phyloP scores from a whole-genome alignment of 2,797 vertebrate species.

The Chaenodraco wilsoni region DNA sequence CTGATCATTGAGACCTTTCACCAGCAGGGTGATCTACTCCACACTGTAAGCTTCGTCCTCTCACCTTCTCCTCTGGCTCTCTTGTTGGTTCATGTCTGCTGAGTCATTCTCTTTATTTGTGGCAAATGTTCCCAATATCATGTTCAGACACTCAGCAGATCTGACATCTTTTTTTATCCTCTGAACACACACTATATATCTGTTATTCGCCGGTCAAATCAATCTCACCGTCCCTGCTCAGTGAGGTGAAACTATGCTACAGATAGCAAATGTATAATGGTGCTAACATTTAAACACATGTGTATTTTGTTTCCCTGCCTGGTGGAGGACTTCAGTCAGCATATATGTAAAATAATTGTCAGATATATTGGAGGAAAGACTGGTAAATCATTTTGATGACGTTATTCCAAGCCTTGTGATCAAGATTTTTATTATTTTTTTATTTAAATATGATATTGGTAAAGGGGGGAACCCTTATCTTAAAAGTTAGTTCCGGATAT shows the following conservation, averaged over 20 bases:
- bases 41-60: constrained; percentile 24
- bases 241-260: constrained; percentile 25
- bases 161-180: neutral
- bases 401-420: too few species aligned
- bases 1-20: constrained; percentile 34
- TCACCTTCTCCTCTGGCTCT: constrained; percentile 12
- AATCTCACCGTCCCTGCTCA: constrained; percentile 25
- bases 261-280: constrained; percentile 32
- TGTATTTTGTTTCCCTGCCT: too few species aligned
- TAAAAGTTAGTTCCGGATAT: too few species aligned
- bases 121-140: constrained; percentile 71
- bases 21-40: constrained; percentile 25
- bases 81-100: constrained; percentile 46
- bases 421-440: too few species aligned
- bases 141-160: constrained; percentile 79
- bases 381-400: too few species aligned
- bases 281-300: constrained; percentile 6
- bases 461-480: too few species aligned
- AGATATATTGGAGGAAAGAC: too few species aligned
- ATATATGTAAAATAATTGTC: constrained; percentile 9
- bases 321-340: constrained; percentile 13
- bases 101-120: constrained; percentile 75
- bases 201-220: constrained; percentile 23
- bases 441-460: too few species aligned
- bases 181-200: neutral